Conservation (phyloP, 2,888 invertebrate species). For the Buathra laborator region DNA sequence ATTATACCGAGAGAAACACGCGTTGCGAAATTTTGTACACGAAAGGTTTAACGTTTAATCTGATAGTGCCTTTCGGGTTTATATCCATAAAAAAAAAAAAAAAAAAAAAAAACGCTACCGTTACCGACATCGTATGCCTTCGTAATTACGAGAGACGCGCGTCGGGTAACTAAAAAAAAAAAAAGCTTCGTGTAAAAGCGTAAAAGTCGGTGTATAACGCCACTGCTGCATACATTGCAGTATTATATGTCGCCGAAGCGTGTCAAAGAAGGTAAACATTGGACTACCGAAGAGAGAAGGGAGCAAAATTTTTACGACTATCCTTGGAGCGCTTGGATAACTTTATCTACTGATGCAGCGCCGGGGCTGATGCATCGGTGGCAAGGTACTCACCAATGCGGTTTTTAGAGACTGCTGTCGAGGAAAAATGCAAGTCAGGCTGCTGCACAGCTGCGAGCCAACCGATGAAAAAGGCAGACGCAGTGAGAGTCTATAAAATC, state of each 20-base stretch:
- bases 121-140: not conserved
- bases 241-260: not conserved
- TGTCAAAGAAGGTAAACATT: slow-evolving; percentile 11
- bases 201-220: not conserved
- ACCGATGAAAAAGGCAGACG: slow-evolving; percentile 49
- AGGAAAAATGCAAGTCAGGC: slow-evolving; percentile 29
- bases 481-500: slow-evolving; percentile 61
- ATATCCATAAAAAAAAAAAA: not conserved
- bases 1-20: not conserved
- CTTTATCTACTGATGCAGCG: slow-evolving; percentile 29
- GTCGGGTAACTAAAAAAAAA: not conserved
- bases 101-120: not conserved
- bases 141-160: not conserved
- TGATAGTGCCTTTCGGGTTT: not conserved
- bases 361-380: not conserved
- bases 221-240: not conserved
- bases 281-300: slow-evolving; percentile 11
- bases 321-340: slow-evolving; percentile 21
- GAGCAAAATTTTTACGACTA: slow-evolving; percentile 34
- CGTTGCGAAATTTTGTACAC: not conserved
- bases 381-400: slow-evolving; percentile 7
- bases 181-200: not conserved
- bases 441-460: slow-evolving; percentile 45
- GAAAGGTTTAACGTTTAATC: not conserved
- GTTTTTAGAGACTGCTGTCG: not conserved